Base-by-base conservation (phyloP, 2,797 vertebrate genomes). In the Tragelaphus eurycerus region DNA sequence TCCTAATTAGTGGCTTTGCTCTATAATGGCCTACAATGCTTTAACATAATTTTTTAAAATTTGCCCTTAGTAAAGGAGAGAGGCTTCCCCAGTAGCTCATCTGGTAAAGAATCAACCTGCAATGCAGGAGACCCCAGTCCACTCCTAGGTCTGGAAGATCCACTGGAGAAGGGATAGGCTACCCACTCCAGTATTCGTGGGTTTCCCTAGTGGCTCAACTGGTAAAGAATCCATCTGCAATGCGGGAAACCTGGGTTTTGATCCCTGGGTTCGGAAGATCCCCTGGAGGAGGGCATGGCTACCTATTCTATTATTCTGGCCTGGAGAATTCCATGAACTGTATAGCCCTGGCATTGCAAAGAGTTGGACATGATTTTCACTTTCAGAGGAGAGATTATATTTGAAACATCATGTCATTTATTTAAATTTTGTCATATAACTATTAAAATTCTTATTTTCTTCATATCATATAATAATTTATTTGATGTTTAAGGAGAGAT, bases 371-470 rank as follows among this genome's bases (percentile, higher is more conserved):
- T 0, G 2, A 71, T 71, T 38, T 71, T 71, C 67, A 71, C 67
- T 71, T 71, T 71, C 19, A 71, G 34, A 82, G 27, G n/a, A 78
- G 12, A 60, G 8, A 64, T 43, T 89, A 57, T 71, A 81, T 93
- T 62, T 92, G 62, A 43, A 92, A 76, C 14, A 64, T 8, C 3
- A 60, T 62, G 31, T 4, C 11, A 31, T 31, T 57, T 31, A 55
- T 94, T 94, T 94, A 57, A 76, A 90, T 79, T 79, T 92, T 64
- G 19, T 64, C 27, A 55, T 57, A 57, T 23, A 83, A 15, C 10
- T 92, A 16, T 71, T 27, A 87, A 79, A 96, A 76, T 64, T 67
- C 60, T 62, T 64, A 82, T 13, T 85, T 19, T 38, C 14, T 74
- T 79, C 27, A 34, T 93, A 55, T 23, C 21, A 84, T 48, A 81